Evolutionary conservation across 2,113 vertebrate species (phyloP).

Genomic region (Plectropomus leopardus): DNA sequence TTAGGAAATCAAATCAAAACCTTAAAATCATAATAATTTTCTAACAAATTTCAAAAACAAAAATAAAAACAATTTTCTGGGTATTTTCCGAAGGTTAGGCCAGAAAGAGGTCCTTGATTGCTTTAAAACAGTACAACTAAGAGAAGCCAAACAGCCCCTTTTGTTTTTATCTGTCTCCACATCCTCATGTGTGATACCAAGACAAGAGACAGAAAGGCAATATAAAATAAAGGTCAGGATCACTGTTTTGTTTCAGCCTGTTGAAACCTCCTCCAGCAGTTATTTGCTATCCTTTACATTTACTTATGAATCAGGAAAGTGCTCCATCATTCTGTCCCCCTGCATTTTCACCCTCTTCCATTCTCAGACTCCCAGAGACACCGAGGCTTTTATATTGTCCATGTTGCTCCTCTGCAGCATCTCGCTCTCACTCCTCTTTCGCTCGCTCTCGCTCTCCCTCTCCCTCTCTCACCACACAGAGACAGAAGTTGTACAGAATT

Average conservation of each 20-base stretch:
- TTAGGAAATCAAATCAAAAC: too few relatives aligned
- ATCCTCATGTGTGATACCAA: neutral
- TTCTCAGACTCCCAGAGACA: neutral
- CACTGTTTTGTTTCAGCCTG: neutral
- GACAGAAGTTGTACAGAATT: constrained; percentile 13
- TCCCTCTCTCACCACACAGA: neutral
- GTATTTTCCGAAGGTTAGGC: too few relatives aligned
- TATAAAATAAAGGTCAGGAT: constrained; percentile 8
- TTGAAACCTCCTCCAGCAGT: constrained; percentile 1
- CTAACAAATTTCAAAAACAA: too few relatives aligned
- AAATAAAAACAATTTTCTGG: too few relatives aligned
- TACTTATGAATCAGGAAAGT: constrained; percentile 6
- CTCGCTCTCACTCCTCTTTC: neutral
- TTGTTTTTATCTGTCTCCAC: constrained; percentile 12
- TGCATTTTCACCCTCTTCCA: constrained; percentile 11
- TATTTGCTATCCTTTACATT: constrained; percentile 18
- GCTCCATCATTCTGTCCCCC: constrained; percentile 10
- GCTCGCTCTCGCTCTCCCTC: neutral
- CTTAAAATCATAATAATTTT: too few relatives aligned
- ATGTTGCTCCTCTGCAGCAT: neutral
- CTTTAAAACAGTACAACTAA: neutral
- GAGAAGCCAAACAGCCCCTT: neutral
- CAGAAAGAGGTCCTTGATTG: too few relatives aligned
- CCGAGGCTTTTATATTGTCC: constrained; percentile 5
- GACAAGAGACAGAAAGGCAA: neutral